These are phyloP conservation scores for Microcebus tavaratra DNA, from an alignment of 2,113 vertebrate genomes.

Conservation along the genomic window DNA sequence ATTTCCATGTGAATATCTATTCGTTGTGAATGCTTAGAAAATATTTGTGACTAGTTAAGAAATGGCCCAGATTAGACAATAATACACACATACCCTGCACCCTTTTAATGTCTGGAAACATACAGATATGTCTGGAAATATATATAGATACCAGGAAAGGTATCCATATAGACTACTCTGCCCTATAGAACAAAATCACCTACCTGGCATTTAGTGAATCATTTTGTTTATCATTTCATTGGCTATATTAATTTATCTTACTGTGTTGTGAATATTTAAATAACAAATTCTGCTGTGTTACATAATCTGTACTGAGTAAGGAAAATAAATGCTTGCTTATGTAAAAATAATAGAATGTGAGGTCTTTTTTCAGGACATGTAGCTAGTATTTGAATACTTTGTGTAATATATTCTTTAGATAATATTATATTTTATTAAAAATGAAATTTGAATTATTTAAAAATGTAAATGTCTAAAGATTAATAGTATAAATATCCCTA, in stretches of 20 bases:
- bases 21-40: background rate
- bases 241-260: background rate
- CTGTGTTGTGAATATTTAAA: background rate
- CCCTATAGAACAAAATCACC: background rate
- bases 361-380: background rate
- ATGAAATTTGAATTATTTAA: background rate
- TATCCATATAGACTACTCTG: background rate
- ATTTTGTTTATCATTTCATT: background rate
- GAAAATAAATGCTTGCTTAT: background rate
- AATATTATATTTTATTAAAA: background rate
- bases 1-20: background rate
- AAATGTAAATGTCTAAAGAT: background rate
- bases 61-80: background rate
- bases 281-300: background rate
- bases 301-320: background rate
- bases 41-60: background rate
- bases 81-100: too few relatives aligned
- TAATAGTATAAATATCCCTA: background rate
- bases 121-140: too few relatives aligned
- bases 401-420: background rate
- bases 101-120: fast-evolving
- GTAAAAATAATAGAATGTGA: background rate
- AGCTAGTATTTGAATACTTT: background rate
- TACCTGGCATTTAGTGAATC: background rate
- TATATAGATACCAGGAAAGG: background rate